These are phyloP conservation scores for Diadema setosum DNA, from an alignment of 35 echinoderm and acorn worm genomes.

Conservation along the genomic window DNA sequence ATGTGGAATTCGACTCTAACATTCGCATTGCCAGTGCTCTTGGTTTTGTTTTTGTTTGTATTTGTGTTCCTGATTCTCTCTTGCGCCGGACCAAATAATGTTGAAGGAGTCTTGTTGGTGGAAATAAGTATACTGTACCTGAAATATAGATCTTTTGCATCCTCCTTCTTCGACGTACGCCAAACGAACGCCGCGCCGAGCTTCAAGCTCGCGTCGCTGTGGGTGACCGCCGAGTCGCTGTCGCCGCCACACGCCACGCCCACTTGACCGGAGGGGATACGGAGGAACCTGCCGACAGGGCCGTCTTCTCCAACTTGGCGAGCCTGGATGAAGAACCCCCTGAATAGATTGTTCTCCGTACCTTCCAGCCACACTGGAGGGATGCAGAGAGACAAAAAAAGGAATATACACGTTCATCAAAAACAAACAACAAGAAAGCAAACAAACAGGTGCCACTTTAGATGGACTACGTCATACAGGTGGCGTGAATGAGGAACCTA, in stretches of 20 bases:
- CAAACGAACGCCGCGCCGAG: neutral
- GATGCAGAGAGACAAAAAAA: too few relatives aligned
- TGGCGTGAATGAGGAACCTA: too few relatives aligned
- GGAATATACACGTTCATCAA: too few relatives aligned
- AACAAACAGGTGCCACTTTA: too few relatives aligned
- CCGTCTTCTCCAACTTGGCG: neutral
- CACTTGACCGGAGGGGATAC: neutral
- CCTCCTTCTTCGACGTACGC: neutral
- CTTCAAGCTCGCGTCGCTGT: neutral
- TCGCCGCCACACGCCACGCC: neutral
- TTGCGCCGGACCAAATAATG: neutral
- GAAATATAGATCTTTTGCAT: neutral
- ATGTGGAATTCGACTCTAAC: too few relatives aligned
- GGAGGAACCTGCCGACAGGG: neutral
- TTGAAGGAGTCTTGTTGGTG: neutral
- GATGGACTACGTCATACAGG: too few relatives aligned
- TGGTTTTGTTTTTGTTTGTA: neutral
- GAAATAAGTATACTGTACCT: neutral
- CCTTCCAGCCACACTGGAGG: too few relatives aligned
- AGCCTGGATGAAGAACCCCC: neutral
- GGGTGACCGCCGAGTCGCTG: neutral
- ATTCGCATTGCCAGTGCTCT: neutral
- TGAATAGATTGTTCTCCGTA: too few relatives aligned
- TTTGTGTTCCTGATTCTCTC: neutral
- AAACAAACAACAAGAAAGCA: too few relatives aligned